Evolutionary conservation across 2,888 invertebrate genomes (phyloP).

Genomic region (Dasypolia templi): DNA sequence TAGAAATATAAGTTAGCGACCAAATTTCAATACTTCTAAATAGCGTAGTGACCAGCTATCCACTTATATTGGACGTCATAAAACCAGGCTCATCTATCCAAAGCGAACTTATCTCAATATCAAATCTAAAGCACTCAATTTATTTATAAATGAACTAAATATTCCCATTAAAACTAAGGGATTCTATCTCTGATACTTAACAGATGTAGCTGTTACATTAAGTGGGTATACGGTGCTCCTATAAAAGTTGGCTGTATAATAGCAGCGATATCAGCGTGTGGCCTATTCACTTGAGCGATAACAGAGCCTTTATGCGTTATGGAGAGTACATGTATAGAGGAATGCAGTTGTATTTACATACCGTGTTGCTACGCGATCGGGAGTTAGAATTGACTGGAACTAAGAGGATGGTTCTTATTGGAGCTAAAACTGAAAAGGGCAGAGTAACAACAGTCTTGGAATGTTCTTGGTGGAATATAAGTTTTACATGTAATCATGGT

Average conservation of each 20-base stretch:
- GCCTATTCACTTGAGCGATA: conserved; percentile 80
- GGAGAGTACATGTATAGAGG: conserved; percentile 64
- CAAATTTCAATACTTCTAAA: conserved; percentile 45
- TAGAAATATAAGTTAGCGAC: conserved; percentile 30
- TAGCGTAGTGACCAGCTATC: conserved; percentile 38
- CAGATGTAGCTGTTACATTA: conserved; percentile 65
- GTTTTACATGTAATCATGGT: conserved; percentile 7
- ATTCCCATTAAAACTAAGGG: conserved; percentile 66
- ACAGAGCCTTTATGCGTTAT: conserved; percentile 76
- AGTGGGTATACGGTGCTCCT: conserved; percentile 59
- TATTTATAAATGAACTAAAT: conserved; percentile 64
- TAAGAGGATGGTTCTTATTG: neutral
- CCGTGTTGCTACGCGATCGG: conserved; percentile 27
- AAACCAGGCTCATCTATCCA: conserved; percentile 51
- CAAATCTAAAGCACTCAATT: conserved; percentile 66
- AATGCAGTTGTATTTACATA: conserved; percentile 62
- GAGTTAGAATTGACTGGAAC: conserved; percentile 17
- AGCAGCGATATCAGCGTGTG: conserved; percentile 55
- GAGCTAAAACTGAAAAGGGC: neutral
- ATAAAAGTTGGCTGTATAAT: conserved; percentile 65
- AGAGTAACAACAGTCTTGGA: conserved; percentile 2
- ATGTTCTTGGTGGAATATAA: conserved; percentile 11
- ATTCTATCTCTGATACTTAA: conserved; percentile 67
- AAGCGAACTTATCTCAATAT: conserved; percentile 61
- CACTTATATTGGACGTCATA: conserved; percentile 57